Evolutionary conservation across 2,888 invertebrate species (phyloP).

Genomic region (Acanthosoma haemorrhoidale): DNA sequence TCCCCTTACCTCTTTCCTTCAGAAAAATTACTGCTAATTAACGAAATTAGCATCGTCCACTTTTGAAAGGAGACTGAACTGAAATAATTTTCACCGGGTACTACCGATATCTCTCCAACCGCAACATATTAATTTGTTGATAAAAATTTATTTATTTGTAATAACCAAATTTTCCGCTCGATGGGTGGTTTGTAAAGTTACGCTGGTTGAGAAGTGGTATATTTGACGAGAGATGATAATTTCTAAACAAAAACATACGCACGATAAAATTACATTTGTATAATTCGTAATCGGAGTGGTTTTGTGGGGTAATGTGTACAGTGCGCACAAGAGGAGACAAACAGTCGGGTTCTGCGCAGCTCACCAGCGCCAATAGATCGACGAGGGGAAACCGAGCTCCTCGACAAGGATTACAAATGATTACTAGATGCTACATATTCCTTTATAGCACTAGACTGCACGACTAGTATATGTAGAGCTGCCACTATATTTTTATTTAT

Average conservation of each 20-base stretch:
- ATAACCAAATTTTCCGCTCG: not conserved
- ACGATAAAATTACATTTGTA: not conserved
- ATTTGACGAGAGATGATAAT: not conserved
- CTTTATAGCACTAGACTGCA: too few species aligned
- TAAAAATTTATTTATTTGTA: slow-evolving; percentile 1
- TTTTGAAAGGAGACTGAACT: not conserved
- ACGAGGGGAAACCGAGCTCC: not conserved
- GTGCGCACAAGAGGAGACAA: slow-evolving; percentile 33
- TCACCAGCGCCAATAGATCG: slow-evolving; percentile 33
- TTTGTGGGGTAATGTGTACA: slow-evolving; percentile 31
- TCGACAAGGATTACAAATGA: not conserved
- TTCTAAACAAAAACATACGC: not conserved
- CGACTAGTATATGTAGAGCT: too few species aligned
- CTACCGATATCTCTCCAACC: slow-evolving; percentile 19
- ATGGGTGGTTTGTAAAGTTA: not conserved
- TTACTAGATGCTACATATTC: too few species aligned
- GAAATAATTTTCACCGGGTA: slow-evolving; percentile 13
- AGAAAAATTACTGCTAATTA: slow-evolving; percentile 29
- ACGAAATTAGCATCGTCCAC: slow-evolving; percentile 21
- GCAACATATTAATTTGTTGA: slow-evolving; percentile 27
- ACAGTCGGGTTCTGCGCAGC: slow-evolving; percentile 31
- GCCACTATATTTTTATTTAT: too few species aligned
- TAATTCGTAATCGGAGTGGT: slow-evolving; percentile 20
- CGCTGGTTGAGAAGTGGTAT: not conserved
- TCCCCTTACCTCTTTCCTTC: slow-evolving; percentile 27